Conservation (phyloP, 2,113 vertebrate species). For the Chauna torquata region DNA sequence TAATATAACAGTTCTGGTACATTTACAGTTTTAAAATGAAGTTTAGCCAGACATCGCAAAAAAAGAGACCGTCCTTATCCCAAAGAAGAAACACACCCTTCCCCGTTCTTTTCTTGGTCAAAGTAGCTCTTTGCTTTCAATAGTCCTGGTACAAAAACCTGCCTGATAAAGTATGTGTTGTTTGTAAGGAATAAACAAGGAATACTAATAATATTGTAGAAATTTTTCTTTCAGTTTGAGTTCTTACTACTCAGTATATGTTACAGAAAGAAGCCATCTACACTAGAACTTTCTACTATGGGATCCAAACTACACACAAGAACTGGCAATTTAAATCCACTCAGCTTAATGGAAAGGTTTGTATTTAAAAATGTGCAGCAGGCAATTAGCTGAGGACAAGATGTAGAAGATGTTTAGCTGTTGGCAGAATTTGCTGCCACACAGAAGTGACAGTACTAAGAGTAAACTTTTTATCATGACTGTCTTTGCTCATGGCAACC, state of each 20-base stretch:
- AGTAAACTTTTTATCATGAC: not conserved
- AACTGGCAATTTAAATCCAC: not conserved
- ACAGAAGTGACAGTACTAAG: not conserved
- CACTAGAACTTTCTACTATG: not conserved
- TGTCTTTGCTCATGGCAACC: not conserved
- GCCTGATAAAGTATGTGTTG: not conserved
- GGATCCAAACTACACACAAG: not conserved
- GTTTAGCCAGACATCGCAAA: not conserved
- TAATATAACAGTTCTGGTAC: not conserved
- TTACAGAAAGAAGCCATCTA: not conserved
- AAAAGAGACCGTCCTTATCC: not conserved
- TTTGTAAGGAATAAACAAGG: not conserved
- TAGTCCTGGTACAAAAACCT: not conserved
- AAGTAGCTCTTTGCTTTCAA: conserved; percentile 13
- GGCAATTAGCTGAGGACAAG: not conserved
- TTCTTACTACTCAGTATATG: not conserved
- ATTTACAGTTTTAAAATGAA: not conserved
- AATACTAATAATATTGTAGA: not conserved
- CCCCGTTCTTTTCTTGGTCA: not conserved
- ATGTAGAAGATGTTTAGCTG: not conserved
- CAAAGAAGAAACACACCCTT: not conserved
- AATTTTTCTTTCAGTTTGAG: not conserved
- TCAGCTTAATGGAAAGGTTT: not conserved
- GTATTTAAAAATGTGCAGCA: not conserved
- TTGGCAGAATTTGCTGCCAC: not conserved